Base-by-base conservation (phyloP, 1,140 invertebrate genomes). In the Lucilia sericata region DNA sequence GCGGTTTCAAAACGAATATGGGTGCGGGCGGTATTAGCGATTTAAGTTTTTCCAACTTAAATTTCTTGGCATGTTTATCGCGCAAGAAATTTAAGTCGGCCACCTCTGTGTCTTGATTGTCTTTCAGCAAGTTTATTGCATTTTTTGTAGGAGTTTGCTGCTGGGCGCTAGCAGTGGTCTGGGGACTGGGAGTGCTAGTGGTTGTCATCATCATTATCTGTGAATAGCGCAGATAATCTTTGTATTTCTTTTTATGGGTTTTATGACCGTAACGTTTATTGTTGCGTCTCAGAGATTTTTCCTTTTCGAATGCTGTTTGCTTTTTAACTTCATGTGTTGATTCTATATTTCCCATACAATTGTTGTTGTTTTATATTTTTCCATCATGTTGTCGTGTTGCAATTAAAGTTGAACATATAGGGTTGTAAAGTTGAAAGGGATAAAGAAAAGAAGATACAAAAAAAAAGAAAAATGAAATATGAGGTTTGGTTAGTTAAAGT, bases 221-320 rank as follows among this genome's bases (percentile, higher is more conserved):
- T 21, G 65, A 55, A 30, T 84, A 84, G n/a, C 75, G 86, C 65
- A 89, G 85, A 60, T 88, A 90, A 84, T 90, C 87, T 86, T 90
- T 90, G 83, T 90, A 90, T 36, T 87, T 87, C 76, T 90, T 90
- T 85, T 90, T 90, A 86, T 90, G 87, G 25, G 60, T 88, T 86
- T 88, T 90, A 86, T 90, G 89, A 4, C 89, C 89, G 25, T 86
- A 86, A 49, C 85, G 86, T 81, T 86, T 87, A 85, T 80, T 87
- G 82, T 84, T 90, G 74, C 89, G 86, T 13, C 87, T 85, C 81
- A 86, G 74, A 21, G 87, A 87, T 86, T 90, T 90, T 47, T 88
- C 87, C 2, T 86, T 86, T 49, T 90, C 89, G 81, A 90, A 90
- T 8, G 19, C 14, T 30, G 25, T 13, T 81, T 60, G 49, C 36